A percentile compares a stretch with the other conserved stretches of the same genome.
phyloP scores from a whole-genome alignment of 2,797 vertebrate genomes.

The Rhodeus uyekii region DNA sequence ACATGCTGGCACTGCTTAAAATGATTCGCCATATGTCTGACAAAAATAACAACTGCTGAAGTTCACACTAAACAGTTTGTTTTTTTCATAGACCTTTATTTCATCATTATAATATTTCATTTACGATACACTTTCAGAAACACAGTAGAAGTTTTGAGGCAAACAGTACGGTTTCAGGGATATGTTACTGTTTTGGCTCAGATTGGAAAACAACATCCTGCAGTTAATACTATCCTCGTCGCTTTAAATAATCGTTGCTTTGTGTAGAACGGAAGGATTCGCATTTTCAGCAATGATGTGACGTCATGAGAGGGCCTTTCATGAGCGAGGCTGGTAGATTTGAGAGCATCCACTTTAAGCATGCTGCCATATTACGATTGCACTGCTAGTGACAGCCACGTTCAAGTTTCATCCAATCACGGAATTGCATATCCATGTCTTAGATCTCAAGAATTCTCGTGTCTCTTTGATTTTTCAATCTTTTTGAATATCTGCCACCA shows the following conservation, averaged over 20 bases:
- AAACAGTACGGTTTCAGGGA: slow-evolving; percentile 27
- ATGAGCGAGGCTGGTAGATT: slow-evolving; percentile 11
- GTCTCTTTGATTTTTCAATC: slow-evolving; percentile 34
- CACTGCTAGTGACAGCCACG: slow-evolving; percentile 19
- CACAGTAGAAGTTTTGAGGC: slow-evolving; percentile 44
- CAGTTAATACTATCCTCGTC: slow-evolving; percentile 5
- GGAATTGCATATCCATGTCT: slow-evolving; percentile 39
- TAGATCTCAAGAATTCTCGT: slow-evolving; percentile 18
- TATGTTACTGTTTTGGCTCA: slow-evolving; percentile 41
- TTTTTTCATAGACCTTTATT: slow-evolving; percentile 49
- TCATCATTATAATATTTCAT: slow-evolving; percentile 52
- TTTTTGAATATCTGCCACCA: slow-evolving; percentile 20
- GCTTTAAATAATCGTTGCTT: slow-evolving; percentile 1
- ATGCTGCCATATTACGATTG: slow-evolving; percentile 22
- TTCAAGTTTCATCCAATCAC: slow-evolving; percentile 18
- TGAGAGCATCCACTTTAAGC: neutral
- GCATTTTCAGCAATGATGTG: neutral
- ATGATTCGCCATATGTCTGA: neutral
- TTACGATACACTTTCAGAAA: slow-evolving; percentile 54
- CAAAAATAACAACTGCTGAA: neutral
- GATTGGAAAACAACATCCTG: slow-evolving; percentile 39
- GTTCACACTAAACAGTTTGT: neutral
- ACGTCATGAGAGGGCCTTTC: slow-evolving; percentile 10
- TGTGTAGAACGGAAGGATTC: neutral
- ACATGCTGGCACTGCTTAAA: neutral